Percentiles rank a stretch among this genome's conserved stretches.
phyloP scores from a whole-genome alignment of 2,888 invertebrate genomes.

The Caenorhabditis imperialis region DNA sequence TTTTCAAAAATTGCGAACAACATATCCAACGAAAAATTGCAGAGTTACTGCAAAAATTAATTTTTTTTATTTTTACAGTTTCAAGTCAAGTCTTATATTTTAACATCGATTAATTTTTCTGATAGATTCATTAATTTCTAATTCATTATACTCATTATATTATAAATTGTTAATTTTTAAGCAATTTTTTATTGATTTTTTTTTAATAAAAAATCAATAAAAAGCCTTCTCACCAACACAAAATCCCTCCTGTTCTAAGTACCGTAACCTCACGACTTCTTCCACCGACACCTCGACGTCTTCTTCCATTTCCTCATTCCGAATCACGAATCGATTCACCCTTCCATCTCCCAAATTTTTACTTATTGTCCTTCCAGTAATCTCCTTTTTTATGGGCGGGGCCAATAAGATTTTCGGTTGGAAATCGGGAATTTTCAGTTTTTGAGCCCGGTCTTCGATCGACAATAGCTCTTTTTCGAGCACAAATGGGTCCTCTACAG shows the following conservation, averaged over 20 bases:
- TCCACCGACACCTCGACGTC: slow-evolving; percentile 65
- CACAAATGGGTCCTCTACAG: slow-evolving; percentile 49
- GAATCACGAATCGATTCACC: slow-evolving; percentile 65
- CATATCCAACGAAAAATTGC: too few species aligned
- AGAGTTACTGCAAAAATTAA: too few species aligned
- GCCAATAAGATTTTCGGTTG: slow-evolving; percentile 16
- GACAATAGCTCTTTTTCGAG: slow-evolving; percentile 56
- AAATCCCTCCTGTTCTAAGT: slow-evolving; percentile 61
- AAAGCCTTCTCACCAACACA: slow-evolving; percentile 61
- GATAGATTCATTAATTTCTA: too few species aligned
- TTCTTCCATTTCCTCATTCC: slow-evolving; percentile 31
- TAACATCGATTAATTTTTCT: too few species aligned
- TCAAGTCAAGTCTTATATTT: too few species aligned
- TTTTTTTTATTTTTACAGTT: too few species aligned
- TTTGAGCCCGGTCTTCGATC: slow-evolving; percentile 64
- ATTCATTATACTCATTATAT: too few species aligned
- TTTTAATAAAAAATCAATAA: too few species aligned
- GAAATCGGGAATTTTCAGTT: slow-evolving; percentile 38
- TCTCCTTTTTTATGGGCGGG: slow-evolving; percentile 53
- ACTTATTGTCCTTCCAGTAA: slow-evolving; percentile 53
- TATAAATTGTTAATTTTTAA: too few species aligned
- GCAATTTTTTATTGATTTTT: too few species aligned
- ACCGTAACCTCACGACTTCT: slow-evolving; percentile 65
- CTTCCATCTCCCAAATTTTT: slow-evolving; percentile 70
- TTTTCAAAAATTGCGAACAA: too few species aligned